Evolutionary conservation across 37 sponge, comb jelly and placozoan species (phyloP), one percentile per base, ranked within the genome.

Genomic region (Theonella swinhoei): DNA sequence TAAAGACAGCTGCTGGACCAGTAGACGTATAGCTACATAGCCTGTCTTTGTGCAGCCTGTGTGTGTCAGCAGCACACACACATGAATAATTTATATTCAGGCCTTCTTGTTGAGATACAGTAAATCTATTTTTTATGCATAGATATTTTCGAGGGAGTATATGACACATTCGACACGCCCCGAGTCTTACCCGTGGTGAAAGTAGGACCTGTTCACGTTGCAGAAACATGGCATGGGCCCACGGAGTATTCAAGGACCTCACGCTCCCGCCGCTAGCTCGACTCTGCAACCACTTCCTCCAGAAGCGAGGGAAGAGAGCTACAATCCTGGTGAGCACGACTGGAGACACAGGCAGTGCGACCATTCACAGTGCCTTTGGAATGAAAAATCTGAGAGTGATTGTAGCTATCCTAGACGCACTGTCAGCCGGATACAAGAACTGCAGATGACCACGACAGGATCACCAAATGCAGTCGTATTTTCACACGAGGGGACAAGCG

Each of bases 331-430:
- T 89, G 11, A 54, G 71, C 26, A 93, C 93, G n/a, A 39, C 82
- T 8, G 93, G 93, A 25, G 93, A 93, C 75, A 93, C 93, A 17
- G 93, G 93, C 1, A 77, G 86, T 80, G 86, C 93, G 4, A 87
- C 93, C 3, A 93, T 93, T 17, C 82, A 78, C 31, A 61, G 78
- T 54, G 88, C 85, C 26, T 36, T 65, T 58, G 87, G 83, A 0
- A 60, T 39, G 14, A 14, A 61, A 26, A 70, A 75, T 32, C 70
- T 85, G 31, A 39, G 77, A 28, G 35, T 89, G 19, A 72, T 93
- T 17, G 86, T 84, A 2, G 39, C 73, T 93, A 84, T 81, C 93
- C 93, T 25, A 34, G 77, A 3, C 67, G 61, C 31, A 80, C 78
- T 26, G 38, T 89, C 20, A 83, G 80, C 31, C 31, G 72, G 30